A percentile compares a stretch with the other conserved stretches of the same genome.
phyloP scores from a whole-genome alignment of 2,113 vertebrate species.

The Bucco capensis region DNA sequence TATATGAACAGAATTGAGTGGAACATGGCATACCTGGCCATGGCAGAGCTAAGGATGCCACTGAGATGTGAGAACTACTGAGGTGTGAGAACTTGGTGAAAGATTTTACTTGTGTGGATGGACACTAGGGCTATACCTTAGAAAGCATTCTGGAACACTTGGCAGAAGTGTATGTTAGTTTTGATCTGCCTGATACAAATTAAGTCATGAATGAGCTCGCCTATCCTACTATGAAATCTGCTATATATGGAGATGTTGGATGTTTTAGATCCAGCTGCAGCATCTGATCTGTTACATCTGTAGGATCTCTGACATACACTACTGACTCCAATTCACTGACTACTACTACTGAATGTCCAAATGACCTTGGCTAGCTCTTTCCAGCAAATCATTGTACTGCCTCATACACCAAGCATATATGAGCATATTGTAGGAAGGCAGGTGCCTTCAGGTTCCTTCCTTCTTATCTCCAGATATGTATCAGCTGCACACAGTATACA shows the following conservation, averaged over 20 bases:
- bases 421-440: neutral
- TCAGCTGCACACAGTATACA: neutral
- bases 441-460: conserved; percentile 2
- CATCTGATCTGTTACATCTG: neutral
- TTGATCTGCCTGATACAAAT: neutral
- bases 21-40: neutral
- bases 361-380: neutral
- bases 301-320: neutral
- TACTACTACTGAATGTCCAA: neutral
- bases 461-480: conserved; percentile 30
- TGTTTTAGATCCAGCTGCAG: neutral
- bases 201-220: neutral
- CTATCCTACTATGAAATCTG: neutral
- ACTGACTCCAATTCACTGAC: neutral
- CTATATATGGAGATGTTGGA: neutral
- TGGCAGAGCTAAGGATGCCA: neutral
- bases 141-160: neutral
- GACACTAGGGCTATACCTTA: neutral
- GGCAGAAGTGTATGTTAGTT: neutral
- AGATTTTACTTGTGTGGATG: neutral
- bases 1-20: neutral
- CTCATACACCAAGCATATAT: neutral
- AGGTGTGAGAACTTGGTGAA: neutral
- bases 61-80: neutral
- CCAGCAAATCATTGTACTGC: neutral